A percentile compares a stretch with the other conserved stretches of the same genome.
These are phyloP conservation scores for Caenorhabditis imperialis DNA, from an alignment of 2,888 invertebrate species.

Conservation along the genomic window DNA sequence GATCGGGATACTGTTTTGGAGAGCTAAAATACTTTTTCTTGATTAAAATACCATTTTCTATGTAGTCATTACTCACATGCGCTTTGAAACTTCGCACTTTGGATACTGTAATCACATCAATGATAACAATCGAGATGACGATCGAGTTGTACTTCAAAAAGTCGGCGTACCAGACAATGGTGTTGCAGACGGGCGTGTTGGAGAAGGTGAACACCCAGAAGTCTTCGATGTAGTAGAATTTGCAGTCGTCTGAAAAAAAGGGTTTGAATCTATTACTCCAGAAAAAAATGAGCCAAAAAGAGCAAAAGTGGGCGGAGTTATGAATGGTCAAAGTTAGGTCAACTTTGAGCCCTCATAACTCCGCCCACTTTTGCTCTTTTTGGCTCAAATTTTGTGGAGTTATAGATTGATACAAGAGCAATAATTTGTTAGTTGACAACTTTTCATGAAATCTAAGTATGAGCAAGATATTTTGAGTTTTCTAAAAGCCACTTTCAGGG, in stretches of 20 bases:
- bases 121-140: constrained; percentile 53
- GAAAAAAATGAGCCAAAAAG: too few species aligned
- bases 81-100: constrained; percentile 49
- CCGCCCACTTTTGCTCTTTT: too few species aligned
- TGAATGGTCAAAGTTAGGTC: too few species aligned
- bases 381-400: too few species aligned
- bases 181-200: constrained; percentile 40
- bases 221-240: constrained; percentile 48
- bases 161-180: constrained; percentile 60
- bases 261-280: too few species aligned
- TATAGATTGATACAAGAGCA: too few species aligned
- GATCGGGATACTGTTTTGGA: constrained; percentile 22
- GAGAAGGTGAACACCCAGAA: constrained; percentile 59
- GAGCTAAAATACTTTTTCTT: constrained; percentile 14
- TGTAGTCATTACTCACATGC: constrained; percentile 7
- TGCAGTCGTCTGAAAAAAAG: constrained; percentile 60
- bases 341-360: too few species aligned
- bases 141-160: constrained; percentile 59
- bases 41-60: background rate
- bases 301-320: too few species aligned
- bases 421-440: too few species aligned
- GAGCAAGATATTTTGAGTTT: too few species aligned
- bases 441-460: too few species aligned
- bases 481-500: too few species aligned
- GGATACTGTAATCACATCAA: constrained; percentile 56